phyloP scores from a whole-genome alignment of 2,888 invertebrate species.

The Geotrupes spiniger region DNA sequence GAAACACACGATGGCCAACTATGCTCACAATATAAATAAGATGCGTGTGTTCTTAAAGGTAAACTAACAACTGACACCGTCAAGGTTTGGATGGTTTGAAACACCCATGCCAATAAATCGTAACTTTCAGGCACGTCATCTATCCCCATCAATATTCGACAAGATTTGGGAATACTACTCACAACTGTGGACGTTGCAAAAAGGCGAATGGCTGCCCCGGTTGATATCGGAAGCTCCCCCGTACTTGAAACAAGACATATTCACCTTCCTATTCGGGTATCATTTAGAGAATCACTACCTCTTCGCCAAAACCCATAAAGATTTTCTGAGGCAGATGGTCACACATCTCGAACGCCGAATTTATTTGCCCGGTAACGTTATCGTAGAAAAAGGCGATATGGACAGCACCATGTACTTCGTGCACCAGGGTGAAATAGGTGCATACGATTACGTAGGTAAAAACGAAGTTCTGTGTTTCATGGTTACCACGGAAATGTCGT shows the following conservation, averaged over 20 bases:
- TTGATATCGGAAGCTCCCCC: slow-evolving; percentile 27
- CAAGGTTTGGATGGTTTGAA: slow-evolving; percentile 1
- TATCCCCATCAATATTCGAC: slow-evolving; percentile 42
- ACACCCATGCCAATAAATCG: no score
- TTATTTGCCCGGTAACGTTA: slow-evolving; percentile 55
- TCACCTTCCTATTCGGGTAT: slow-evolving; percentile 53
- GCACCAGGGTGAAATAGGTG: slow-evolving; percentile 53
- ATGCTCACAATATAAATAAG: slow-evolving; percentile 13
- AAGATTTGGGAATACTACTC: slow-evolving; percentile 57
- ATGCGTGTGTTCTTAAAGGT: slow-evolving; percentile 14
- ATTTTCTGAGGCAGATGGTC: slow-evolving; percentile 53
- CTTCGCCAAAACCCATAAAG: slow-evolving; percentile 52
- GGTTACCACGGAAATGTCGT: slow-evolving; percentile 24
- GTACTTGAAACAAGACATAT: slow-evolving; percentile 45
- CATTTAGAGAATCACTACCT: slow-evolving; percentile 53
- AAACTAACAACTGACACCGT: not conserved
- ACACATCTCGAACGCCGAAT: slow-evolving; percentile 53
- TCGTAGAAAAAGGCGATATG: slow-evolving; percentile 55
- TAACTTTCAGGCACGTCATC: slow-evolving; percentile 24
- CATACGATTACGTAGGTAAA: slow-evolving; percentile 21
- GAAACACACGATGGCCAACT: slow-evolving; percentile 15
- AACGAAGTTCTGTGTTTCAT: slow-evolving; percentile 12
- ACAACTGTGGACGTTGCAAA: slow-evolving; percentile 54
- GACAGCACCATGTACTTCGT: slow-evolving; percentile 57
- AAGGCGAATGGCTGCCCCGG: slow-evolving; percentile 52